phyloP scores from a whole-genome alignment of 2,888 invertebrate genomes.

The Leptogaster cylindrica region DNA sequence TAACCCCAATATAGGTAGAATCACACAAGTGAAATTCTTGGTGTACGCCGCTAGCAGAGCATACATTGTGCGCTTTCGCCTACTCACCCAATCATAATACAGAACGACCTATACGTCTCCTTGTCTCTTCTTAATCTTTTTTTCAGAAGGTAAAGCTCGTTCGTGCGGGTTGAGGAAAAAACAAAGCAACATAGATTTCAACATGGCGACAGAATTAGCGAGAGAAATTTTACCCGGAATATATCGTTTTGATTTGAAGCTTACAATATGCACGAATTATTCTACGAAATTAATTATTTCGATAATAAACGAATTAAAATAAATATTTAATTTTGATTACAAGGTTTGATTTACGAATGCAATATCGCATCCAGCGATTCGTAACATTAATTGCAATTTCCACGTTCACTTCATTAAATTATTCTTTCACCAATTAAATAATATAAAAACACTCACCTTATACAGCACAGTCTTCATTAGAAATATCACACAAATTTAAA shows the following conservation, averaged over 20 bases:
- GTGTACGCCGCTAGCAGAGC: not conserved
- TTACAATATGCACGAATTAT: too few species aligned
- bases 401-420: too few species aligned
- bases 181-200: conserved; percentile 45
- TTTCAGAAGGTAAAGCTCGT: conserved; percentile 9
- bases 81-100: not conserved
- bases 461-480: conserved; percentile 50
- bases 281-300: too few species aligned
- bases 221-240: conserved; percentile 1
- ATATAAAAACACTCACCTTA: conserved; percentile 44
- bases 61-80: not conserved
- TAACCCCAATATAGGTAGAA: not conserved
- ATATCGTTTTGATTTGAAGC: too few species aligned
- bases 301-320: too few species aligned
- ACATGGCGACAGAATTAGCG: conserved; percentile 39
- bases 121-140: not conserved
- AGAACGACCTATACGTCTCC: not conserved
- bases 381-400: too few species aligned
- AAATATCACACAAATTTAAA: conserved; percentile 49
- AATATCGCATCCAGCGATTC: too few species aligned
- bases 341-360: too few species aligned
- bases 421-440: too few species aligned
- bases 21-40: not conserved
- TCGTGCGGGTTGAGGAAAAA: conserved; percentile 7
- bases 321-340: too few species aligned